A percentile compares a stretch with the other conserved stretches of the same genome.
phyloP scores from a whole-genome alignment of 2,888 invertebrate species.

The Melinopterus prodromus region DNA sequence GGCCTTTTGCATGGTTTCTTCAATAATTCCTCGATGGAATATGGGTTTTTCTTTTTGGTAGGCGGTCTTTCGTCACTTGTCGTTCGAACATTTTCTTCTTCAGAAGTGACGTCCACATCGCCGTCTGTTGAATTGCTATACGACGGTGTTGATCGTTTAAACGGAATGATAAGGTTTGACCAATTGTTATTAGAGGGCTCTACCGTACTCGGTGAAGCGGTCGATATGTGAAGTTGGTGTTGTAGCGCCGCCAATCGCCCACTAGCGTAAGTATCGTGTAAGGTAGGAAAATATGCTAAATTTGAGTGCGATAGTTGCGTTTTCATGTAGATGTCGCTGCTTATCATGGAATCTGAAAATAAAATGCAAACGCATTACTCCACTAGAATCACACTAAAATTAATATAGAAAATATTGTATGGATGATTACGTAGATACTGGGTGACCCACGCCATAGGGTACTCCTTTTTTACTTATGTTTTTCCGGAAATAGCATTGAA shows the following conservation, averaged over 20 bases:
- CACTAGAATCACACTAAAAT: too few relatives aligned
- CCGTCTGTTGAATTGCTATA: constrained; percentile 31
- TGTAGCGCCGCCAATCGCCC: constrained; percentile 64
- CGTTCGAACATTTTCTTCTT: constrained; percentile 43
- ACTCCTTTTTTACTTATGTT: too few relatives aligned
- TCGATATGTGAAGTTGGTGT: constrained; percentile 62
- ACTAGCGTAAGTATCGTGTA: constrained; percentile 56
- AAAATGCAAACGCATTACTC: neutral
- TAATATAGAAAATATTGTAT: too few relatives aligned
- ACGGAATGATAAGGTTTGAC: constrained; percentile 69
- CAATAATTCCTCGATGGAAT: constrained; percentile 85
- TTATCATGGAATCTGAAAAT: constrained; percentile 49
- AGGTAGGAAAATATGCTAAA: constrained; percentile 50
- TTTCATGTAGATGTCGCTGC: constrained; percentile 54
- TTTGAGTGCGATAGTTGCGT: constrained; percentile 43
- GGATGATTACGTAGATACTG: too few relatives aligned
- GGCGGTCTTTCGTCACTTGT: constrained; percentile 47
- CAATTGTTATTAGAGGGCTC: constrained; percentile 59
- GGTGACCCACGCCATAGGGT: too few relatives aligned
- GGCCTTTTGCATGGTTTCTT: constrained; percentile 79
- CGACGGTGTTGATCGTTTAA: constrained; percentile 57
- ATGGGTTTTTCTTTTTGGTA: constrained; percentile 78
- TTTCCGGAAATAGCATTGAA: too few relatives aligned
- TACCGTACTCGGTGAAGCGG: constrained; percentile 58
- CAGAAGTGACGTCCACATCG: constrained; percentile 38